A percentile compares a stretch with the other conserved stretches of the same genome.
Evolutionary conservation across 2,797 vertebrate species (phyloP).

Genomic region (Anomalospiza imberbis): DNA sequence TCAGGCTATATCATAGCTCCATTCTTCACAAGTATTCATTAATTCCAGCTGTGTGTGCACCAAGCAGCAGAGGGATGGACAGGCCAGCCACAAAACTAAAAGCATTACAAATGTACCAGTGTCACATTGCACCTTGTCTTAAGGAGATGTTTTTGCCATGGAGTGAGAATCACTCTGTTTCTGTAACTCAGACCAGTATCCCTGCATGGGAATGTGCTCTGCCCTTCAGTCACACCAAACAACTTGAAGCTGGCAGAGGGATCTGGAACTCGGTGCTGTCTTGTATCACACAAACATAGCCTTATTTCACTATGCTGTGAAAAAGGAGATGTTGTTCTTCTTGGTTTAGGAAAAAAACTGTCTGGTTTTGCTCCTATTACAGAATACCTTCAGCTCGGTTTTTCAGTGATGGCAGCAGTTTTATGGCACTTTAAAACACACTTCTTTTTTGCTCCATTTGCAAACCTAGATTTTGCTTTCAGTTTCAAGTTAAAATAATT

Average conservation of each 20-base stretch:
- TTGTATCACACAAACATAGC: neutral
- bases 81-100: neutral
- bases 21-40: neutral
- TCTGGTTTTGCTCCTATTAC: neutral
- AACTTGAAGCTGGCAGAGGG: neutral
- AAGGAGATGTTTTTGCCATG: neutral
- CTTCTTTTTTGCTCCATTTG: neutral
- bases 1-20: neutral
- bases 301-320: neutral
- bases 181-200: neutral
- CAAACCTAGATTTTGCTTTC: neutral
- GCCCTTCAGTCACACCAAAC: neutral
- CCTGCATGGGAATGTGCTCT: neutral
- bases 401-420: neutral
- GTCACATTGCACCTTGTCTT: neutral
- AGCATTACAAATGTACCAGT: neutral
- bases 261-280: rapidly evolving
- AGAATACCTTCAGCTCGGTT: neutral
- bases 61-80: neutral
- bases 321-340: neutral
- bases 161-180: neutral
- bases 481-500: neutral
- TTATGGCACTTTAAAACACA: neutral
- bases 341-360: neutral
- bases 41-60: neutral